Base-by-base conservation (phyloP, 2,113 vertebrate species). In the Excalfactoria chinensis region DNA sequence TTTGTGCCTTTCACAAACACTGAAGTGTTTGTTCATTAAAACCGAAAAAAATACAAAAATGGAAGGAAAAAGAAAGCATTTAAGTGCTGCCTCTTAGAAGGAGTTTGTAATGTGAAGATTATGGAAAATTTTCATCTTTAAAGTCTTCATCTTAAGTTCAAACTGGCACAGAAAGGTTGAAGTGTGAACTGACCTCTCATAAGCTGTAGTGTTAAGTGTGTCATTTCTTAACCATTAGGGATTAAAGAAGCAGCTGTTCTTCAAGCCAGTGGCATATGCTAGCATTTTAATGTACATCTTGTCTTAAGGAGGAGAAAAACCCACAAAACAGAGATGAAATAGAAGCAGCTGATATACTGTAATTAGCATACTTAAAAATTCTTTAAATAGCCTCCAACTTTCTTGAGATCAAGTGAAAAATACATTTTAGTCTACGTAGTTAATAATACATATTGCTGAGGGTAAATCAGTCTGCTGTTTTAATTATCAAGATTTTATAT, bases 211-310 rank as follows among this genome's bases (percentile, higher is more conserved):
- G 41, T 64, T 85, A 79, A 69, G 26, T 85, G 30, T 91, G 63
- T 51, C 62, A 70, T 53, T 26, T 41, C 41, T 82, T 69, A 70
- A 2, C 41, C 23, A 5, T 5, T 56, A 64, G 48, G 84, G 41
- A 93, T 83, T 48, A 60, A 69, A 95, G 80, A 68, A 71, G 78
- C 71, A 91, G 20, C 75, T 89, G 13, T 40, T 91, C 44, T 40
- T 69, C 44, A 48, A 74, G 32, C 48, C 68, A 73, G 21, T 62
- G 35, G 17, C 69, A 46, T 17, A 68, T 88, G 35, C 28, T 51
- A n/a, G 37, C 32, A 15, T 55, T 71, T 48, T 20, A 63, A 62
- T 37, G 40, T 75, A 15, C 11, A 9, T 34, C 13, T 76, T 89
- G 34, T 59, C 90, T 89, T 69, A 44, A 58, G 41, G 88, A 41